phyloP scores from a whole-genome alignment of 2,888 invertebrate species.

The Pyralis farinalis region DNA sequence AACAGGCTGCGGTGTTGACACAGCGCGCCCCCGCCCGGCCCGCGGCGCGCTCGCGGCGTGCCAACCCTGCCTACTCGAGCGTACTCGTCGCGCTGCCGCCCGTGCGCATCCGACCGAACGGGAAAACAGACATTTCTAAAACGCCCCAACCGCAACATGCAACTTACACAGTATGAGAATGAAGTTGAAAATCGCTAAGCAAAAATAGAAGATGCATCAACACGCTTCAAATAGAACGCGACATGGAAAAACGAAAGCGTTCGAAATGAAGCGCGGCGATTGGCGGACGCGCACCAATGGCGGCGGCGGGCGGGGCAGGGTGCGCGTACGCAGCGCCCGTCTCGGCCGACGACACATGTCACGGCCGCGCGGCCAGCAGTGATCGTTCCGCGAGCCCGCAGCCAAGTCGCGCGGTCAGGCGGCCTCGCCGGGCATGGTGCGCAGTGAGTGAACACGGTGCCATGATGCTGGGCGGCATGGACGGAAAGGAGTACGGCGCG shows the following conservation, averaged over 20 bases:
- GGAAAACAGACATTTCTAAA: constrained; percentile 63
- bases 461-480: constrained; percentile 73
- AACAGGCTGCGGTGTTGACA: constrained; percentile 10
- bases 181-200: constrained; percentile 28
- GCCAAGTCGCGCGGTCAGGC: constrained; percentile 5
- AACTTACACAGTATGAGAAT: constrained; percentile 6
- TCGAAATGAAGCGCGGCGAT: constrained; percentile 76
- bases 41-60: constrained; percentile 13
- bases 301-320: constrained; percentile 53
- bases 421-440: constrained; percentile 13
- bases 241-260: constrained; percentile 74
- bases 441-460: constrained; percentile 40
- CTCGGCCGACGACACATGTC: constrained; percentile 30
- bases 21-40: constrained; percentile 13
- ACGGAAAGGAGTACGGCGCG: constrained; percentile 76
- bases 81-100: constrained; percentile 61
- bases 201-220: constrained; percentile 50
- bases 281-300: constrained; percentile 71
- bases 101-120: constrained; percentile 74
- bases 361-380: constrained; percentile 37
- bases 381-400: constrained; percentile 29
- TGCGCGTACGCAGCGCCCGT: constrained; percentile 30
- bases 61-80: constrained; percentile 38
- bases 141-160: constrained; percentile 10
- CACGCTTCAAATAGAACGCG: constrained; percentile 76